Evolutionary conservation across 2,888 invertebrate genomes (phyloP), one percentile per base, ranked within the genome.

Genomic region (Acanthosepion lycidas): DNA sequence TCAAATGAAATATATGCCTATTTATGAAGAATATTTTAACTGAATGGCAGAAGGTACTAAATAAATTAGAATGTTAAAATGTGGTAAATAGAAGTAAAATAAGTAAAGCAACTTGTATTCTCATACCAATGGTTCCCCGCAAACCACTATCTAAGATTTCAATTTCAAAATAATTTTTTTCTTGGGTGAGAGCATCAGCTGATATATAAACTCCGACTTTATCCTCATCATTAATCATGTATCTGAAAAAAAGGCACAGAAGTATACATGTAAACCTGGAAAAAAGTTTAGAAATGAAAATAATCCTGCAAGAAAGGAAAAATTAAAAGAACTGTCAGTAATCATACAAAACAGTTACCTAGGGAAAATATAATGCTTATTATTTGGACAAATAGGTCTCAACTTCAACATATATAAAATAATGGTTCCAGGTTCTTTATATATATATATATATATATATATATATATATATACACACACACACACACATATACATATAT

Each of bases 131-230:
- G 49, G 96, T 96, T 92, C 97, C 96, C 48, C 96, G 95, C 28
- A 96, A 95, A 18, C 97, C 97, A 94, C 96, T 96, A 94, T 97
- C 97, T 9, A 97, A 95, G 55, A 97, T 96, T 95, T 97, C 97
- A 33, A 97, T 96, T 95, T 97, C 97, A 96, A 97, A 97, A 95
- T 97, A 97, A 95, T 97, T 97, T 94, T 97, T 96, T 42, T 97
- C 97, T 94, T 97, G 96, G 18, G 96, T 96, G 26, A 97, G 95
- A 1, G 97, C 96, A 48, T 96, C 96, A 48, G 97, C 96, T n/a
- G 97, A 97, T 92, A 97, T 96, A 95, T 97, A 97, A n/a, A 97
- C 95, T 18, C 97, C 97, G 91, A 97, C 97, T 93, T 96, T 96
- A 94, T 97, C 97, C 59, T 96, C 96, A 92, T 97, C 97, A 95